A percentile compares a stretch with the other conserved stretches of the same genome.
phyloP scores from a whole-genome alignment of 2,888 invertebrate genomes.

The Protodeltote pygarga region DNA sequence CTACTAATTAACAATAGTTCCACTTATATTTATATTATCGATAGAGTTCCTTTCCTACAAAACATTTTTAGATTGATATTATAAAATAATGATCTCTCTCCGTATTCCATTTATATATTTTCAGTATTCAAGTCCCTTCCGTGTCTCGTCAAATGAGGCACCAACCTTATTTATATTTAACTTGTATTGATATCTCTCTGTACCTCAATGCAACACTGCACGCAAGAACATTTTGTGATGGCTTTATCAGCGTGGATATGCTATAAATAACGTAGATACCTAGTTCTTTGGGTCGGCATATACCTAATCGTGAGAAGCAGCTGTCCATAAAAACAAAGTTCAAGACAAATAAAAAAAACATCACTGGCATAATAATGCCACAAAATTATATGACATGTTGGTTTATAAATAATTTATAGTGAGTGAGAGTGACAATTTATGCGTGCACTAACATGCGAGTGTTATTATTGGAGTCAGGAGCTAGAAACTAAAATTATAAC shows the following conservation, averaged over 20 bases:
- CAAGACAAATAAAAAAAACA: background rate
- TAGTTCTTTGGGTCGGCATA: constrained; percentile 53
- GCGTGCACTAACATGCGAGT: constrained; percentile 21
- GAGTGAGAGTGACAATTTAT: constrained; percentile 24
- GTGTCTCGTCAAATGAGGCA: background rate
- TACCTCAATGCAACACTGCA: constrained; percentile 56
- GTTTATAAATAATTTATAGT: constrained; percentile 30
- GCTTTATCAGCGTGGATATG: constrained; percentile 76
- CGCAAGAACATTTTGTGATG: constrained; percentile 52
- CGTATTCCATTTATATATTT: too few relatives aligned
- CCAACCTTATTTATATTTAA: constrained; percentile 4
- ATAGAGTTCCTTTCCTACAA: too few relatives aligned
- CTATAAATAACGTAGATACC: constrained; percentile 75
- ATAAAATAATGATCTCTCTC: too few relatives aligned
- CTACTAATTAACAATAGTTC: too few relatives aligned
- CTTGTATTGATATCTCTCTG: constrained; percentile 50
- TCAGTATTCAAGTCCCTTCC: too few relatives aligned
- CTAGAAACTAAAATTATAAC: constrained; percentile 46
- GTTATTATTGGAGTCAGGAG: constrained; percentile 42
- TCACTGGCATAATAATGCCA: background rate
- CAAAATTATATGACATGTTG: constrained; percentile 8
- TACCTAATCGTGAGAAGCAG: constrained; percentile 59
- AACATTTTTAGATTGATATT: too few relatives aligned
- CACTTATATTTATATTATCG: too few relatives aligned
- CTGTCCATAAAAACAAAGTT: constrained; percentile 32